Evolutionary conservation across 2,888 invertebrate genomes (phyloP).

Genomic region (Mactromeris polynyma): DNA sequence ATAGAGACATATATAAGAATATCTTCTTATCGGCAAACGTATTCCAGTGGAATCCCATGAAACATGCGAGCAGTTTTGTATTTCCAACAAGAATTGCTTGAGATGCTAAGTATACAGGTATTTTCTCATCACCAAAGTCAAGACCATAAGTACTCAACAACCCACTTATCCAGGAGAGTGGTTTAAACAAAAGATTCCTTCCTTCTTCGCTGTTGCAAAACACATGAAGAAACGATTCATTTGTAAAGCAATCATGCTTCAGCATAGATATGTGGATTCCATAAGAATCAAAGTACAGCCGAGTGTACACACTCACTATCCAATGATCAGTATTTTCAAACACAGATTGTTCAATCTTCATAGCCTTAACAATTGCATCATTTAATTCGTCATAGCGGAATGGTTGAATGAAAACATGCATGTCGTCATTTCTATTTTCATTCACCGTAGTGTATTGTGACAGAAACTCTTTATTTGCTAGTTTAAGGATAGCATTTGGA

Average conservation of each 20-base stretch:
- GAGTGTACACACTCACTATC: too few relatives aligned
- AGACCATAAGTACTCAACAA: not conserved
- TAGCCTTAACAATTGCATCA: not conserved
- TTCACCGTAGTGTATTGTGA: constrained; percentile 44
- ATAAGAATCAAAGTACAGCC: not conserved
- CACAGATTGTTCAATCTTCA: not conserved
- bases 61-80: not conserved
- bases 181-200: not conserved
- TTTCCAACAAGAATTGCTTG: not conserved
- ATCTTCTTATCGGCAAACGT: not conserved
- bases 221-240: too few relatives aligned
- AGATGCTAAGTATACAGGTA: constrained; percentile 14
- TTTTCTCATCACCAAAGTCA: too few relatives aligned
- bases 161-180: not conserved
- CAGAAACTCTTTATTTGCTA: constrained; percentile 44
- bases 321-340: too few relatives aligned
- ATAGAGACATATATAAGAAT: too few relatives aligned
- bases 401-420: constrained; percentile 40
- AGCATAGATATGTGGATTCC: not conserved
- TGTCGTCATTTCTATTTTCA: too few relatives aligned
- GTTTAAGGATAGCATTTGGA: too few relatives aligned
- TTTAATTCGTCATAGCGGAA: not conserved
- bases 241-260: too few relatives aligned
- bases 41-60: not conserved
- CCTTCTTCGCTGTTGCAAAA: too few relatives aligned